phyloP scores from a whole-genome alignment of 2,113 vertebrate genomes.

The Cacatua alba region DNA sequence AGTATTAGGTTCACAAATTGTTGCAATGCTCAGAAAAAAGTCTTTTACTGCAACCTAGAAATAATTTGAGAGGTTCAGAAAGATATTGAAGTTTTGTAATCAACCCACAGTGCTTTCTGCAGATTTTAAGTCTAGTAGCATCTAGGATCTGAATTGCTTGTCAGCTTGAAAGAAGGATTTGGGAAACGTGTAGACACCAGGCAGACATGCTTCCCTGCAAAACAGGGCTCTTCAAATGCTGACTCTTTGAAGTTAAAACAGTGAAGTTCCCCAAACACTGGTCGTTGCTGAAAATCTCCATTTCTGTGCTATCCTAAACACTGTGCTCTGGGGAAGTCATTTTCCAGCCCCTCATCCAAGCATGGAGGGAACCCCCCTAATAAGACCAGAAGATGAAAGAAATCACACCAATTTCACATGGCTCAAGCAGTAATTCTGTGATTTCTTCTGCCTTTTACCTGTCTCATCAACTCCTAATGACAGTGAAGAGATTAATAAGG shows the following conservation, averaged over 20 bases:
- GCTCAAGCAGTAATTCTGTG: background rate
- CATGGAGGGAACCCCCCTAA: background rate
- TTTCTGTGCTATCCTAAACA: background rate
- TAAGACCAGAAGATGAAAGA: background rate
- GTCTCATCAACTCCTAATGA: background rate
- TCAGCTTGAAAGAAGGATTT: background rate
- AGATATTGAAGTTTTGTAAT: background rate
- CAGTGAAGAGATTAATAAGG: background rate
- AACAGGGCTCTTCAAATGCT: background rate
- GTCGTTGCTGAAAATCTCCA: background rate
- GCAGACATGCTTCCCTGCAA: background rate
- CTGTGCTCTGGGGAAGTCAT: background rate
- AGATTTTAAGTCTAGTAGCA: background rate
- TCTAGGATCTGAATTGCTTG: background rate
- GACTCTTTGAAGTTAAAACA: background rate
- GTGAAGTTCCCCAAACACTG: background rate
- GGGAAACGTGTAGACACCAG: background rate
- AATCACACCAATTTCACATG: background rate
- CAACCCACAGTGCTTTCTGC: background rate
- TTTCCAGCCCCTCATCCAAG: background rate
- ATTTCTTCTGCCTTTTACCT: slow-evolving; percentile 29
- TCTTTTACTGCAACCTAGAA: background rate
- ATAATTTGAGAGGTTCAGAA: background rate
- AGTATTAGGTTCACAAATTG: background rate
- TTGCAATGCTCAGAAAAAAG: background rate